Base-by-base conservation (phyloP, 2,797 vertebrate genomes). In the Urocyon cinereoargenteus region DNA sequence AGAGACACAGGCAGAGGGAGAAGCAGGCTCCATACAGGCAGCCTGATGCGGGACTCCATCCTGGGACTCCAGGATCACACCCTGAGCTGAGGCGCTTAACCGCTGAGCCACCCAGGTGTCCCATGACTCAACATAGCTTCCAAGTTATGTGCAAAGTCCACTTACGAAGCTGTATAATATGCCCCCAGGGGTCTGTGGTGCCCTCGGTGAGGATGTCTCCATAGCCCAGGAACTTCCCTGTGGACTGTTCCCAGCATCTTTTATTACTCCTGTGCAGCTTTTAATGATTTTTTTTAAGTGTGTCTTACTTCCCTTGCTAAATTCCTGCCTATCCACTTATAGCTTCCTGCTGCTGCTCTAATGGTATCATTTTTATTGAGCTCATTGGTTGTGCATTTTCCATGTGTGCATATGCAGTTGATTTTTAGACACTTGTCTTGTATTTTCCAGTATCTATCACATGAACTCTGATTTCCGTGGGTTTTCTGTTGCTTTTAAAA, bases 131-230 rank as follows among this genome's bases (percentile, higher is more conserved):
- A 14, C 2, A 7, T 6, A 21, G n/a, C 61, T 75, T 45, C 45
- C 40, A 49, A 0, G 5, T 36, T 36, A 3, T 51, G 18, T 75
- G 28, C 36, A 16, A 5, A 62, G 49, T 3, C 57, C 18, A 19
- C 22, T 22, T 4, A 0, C 15, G 92, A 28, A 26, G 18, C 26
- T 21, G 5, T 36, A 11, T 26, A 6, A 28, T 5, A 13, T 2
- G 1, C 3, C 5, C 62, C 24, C 3, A 12, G 0, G 24, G 18
- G 31, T 4, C 49, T 34, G 19, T 7, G 24, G 19, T n/a, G 1
- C 22, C 26, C 31, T 15, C n/a, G 3, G 31, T 18, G 75, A 18
- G 3, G 24, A 7, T 53, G 15, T 49, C 18, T 53, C 5, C 14
- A 2, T 5, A 19, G 5, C 31, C 14, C 64, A 55, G 28, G 36